Evolutionary conservation across 2,888 invertebrate species (phyloP), one percentile per base, ranked within the genome.

Genomic region (Aromia moschata): DNA sequence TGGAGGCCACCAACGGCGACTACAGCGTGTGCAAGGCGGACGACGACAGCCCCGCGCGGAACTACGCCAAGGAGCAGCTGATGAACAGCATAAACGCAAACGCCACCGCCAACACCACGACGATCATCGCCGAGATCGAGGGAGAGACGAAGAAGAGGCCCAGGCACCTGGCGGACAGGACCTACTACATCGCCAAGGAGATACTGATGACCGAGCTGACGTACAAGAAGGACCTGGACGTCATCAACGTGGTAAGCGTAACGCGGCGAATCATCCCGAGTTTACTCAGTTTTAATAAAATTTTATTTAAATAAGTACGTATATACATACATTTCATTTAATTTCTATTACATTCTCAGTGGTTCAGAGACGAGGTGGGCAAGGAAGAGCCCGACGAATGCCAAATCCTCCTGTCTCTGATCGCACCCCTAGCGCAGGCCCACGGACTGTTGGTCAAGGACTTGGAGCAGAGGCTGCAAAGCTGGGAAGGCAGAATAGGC

Each of bases 161-260:
- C 1, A 74, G 74, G 62, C 69, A 71, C 59, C 58, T 63, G 12
- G 66, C 73, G 1, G 91, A 91, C 72, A 87, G 86, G 74, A 87
- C 88, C 12, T 94, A 93, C 80, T 94, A 90, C 79, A 89, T 95
- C 68, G 91, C 92, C 47, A 96, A 96, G 80, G 97, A 98, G 81
- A 84, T 98, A 69, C 84, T 97, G 53, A 96, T 96, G 93, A 97
- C 96, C 0, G 97, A 98, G 79, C 84, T 96, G 69, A 97, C 97
- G 0, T 97, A 96, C 80, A 94, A 94, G 76, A 92, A 95, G 74
- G 97, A 98, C 79, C 83, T 98, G 70, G 96, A 96, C 78, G 92
- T 97, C 37, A 86, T 97, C 62, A 93, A 93, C 78, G 86, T 91
- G 77, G 94, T 94, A 78, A 85, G 89, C 83, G 60, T n/a, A n/a